These are phyloP conservation scores for Dipodomys spectabilis DNA, from an alignment of 2,113 vertebrate genomes.

Conservation along the genomic window DNA sequence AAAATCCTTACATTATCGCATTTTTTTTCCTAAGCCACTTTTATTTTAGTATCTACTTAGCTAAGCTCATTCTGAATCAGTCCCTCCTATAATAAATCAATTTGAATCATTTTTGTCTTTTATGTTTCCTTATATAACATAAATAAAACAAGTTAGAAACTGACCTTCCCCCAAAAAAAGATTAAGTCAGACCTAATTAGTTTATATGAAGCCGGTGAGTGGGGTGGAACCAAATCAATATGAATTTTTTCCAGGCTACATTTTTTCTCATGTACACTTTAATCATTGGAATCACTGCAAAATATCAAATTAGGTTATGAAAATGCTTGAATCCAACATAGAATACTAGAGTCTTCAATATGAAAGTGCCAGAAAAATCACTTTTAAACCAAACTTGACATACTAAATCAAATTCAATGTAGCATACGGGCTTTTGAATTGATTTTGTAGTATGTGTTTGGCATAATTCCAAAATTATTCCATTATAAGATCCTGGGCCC, in stretches of 20 bases:
- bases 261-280: conserved; percentile 68
- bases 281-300: conserved; percentile 48
- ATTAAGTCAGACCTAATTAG: conserved; percentile 68
- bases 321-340: conserved; percentile 64
- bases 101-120: conserved; percentile 74
- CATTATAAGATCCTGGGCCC: not conserved
- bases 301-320: conserved; percentile 41
- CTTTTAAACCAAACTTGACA: conserved; percentile 53
- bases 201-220: conserved; percentile 68
- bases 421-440: not conserved
- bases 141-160: conserved; percentile 55
- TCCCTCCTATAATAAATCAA: conserved; percentile 65
- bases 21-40: conserved; percentile 67
- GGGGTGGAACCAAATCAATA: conserved; percentile 59
- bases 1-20: conserved; percentile 61
- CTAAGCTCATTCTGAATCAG: conserved; percentile 71
- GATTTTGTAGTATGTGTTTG: not conserved
- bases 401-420: conserved; percentile 44
- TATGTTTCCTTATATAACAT: conserved; percentile 16
- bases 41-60: conserved; percentile 75
- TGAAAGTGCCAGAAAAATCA: conserved; percentile 20
- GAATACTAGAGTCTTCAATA: conserved; percentile 54
- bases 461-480: conserved; percentile 28
- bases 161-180: conserved; percentile 28
- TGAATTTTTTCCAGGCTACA: conserved; percentile 60